Evolutionary conservation across 2,888 invertebrate genomes (phyloP), one percentile per base, ranked within the genome.

Genomic region (Pycnomerus fuliginosus): DNA sequence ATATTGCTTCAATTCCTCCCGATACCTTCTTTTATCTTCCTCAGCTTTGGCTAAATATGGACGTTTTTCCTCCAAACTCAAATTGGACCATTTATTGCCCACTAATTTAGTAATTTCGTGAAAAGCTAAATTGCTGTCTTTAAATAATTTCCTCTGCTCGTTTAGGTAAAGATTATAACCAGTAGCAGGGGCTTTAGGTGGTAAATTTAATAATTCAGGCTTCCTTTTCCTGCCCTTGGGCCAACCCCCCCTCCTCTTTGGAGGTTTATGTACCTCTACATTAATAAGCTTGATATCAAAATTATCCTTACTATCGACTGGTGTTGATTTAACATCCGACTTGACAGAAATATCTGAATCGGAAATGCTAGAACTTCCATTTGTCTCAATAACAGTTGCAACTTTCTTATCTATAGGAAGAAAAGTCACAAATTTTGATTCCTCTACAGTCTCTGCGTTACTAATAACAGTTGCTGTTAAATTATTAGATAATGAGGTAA

Each of bases 141-240:
- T 79, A 49, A 77, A 76, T 39, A 74, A 67, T 57, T 76, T 74
- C 36, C 80, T 63, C 56, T 78, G 73, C 53, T 78, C 77, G 51
- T 78, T 76, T 8, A 78, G 67, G 67, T 76, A 79, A 23, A 78
- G 58, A 50, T 77, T 77, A 61, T 79, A 79, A 58, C 79, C 79
- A 24, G 79, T 78, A 11, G 76, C 74, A 7, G 80, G 80, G 13
- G 79, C 78, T 61, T 78, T 77, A 1, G 80, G 80, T 1, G 77
- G 75, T 24, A 74, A 65, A 58, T 74, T 72, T 23, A 76, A 62
- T 29, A 74, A 48, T 48, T 75, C 75, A 8, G 75, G 75, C 61
- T 80, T 80, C 16, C 80, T 62, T 62, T 78, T 79, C 38, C 78
- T 71, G 1, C 80, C 80, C 64, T 80, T 80, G 1, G 80, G 80